Conservation (phyloP, 1,140 invertebrate genomes). For the Leptinotarsa undecemlineata region DNA sequence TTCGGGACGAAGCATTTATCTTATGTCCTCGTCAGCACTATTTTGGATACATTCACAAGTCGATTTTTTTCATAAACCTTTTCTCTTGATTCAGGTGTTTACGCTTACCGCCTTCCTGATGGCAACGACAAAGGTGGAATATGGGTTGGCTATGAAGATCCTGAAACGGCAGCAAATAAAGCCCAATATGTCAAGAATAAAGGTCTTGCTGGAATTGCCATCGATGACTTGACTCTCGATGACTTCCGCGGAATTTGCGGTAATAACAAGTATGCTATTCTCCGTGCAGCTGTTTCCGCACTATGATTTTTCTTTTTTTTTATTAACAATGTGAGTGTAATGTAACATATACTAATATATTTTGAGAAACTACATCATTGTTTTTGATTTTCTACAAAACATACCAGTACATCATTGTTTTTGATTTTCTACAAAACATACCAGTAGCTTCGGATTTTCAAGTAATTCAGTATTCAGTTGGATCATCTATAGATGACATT, state of each 20-base stretch:
- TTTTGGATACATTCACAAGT: not conserved
- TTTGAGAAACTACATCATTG: no score
- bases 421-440: no score
- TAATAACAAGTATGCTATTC: conserved; percentile 75
- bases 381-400: no score
- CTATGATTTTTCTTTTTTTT: conserved; percentile 24
- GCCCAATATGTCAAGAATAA: conserved; percentile 75
- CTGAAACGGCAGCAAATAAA: conserved; percentile 81
- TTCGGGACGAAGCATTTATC: not conserved
- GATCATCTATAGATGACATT: no score
- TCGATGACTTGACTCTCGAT: conserved; percentile 80
- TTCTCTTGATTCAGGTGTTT: conserved; percentile 60
- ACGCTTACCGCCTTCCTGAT: conserved; percentile 73
- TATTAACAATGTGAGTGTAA: no score
- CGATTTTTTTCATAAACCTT: not conserved
- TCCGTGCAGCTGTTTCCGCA: conserved; percentile 56
- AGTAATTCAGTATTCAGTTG: no score
- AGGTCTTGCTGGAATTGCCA: conserved; percentile 78
- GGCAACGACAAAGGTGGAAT: conserved; percentile 72
- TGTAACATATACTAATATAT: no score
- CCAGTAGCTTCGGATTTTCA: no score
- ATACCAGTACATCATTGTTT: no score
- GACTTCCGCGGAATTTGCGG: conserved; percentile 81
- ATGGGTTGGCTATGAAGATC: conserved; percentile 91
- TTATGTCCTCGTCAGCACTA: not conserved